Conservation (phyloP, 2,113 vertebrate species). For the Vidua macroura region DNA sequence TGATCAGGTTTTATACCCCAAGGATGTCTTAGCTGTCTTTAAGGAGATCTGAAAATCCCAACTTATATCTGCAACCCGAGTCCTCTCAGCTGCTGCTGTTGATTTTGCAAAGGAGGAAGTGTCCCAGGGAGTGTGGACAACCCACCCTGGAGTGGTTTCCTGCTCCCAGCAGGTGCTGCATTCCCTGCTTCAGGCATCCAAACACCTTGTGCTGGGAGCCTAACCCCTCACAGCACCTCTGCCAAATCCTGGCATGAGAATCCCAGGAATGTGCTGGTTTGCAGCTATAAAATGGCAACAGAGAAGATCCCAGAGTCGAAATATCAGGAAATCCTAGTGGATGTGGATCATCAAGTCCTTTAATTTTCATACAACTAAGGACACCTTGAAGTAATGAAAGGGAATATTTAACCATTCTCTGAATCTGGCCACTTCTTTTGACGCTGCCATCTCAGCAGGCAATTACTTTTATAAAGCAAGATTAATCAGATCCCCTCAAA, state of each 20-base stretch:
- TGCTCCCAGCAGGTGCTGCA: background rate
- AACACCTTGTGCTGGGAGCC: background rate
- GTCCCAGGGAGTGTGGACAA: background rate
- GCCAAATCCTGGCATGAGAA: background rate
- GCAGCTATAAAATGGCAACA: background rate
- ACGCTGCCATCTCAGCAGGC: background rate
- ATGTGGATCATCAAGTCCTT: background rate
- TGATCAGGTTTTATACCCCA: background rate
- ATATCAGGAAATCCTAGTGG: background rate
- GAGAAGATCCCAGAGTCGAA: rapidly evolving
- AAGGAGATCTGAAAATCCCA: background rate
- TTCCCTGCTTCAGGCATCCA: background rate
- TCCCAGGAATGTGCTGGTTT: background rate
- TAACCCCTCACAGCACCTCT: background rate
- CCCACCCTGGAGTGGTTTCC: rapidly evolving
- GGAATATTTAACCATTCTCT: constrained; percentile 16
- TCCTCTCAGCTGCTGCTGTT: background rate
- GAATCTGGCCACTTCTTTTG: background rate
- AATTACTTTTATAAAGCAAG: background rate
- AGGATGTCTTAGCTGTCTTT: background rate
- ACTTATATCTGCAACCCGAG: rapidly evolving
- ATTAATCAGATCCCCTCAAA: constrained; percentile 29
- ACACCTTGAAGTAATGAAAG: constrained; percentile 42
- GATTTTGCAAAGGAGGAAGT: background rate
- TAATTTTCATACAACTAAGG: background rate